Conservation (phyloP, 2,888 invertebrate species). For the Drosophila yooni region DNA sequence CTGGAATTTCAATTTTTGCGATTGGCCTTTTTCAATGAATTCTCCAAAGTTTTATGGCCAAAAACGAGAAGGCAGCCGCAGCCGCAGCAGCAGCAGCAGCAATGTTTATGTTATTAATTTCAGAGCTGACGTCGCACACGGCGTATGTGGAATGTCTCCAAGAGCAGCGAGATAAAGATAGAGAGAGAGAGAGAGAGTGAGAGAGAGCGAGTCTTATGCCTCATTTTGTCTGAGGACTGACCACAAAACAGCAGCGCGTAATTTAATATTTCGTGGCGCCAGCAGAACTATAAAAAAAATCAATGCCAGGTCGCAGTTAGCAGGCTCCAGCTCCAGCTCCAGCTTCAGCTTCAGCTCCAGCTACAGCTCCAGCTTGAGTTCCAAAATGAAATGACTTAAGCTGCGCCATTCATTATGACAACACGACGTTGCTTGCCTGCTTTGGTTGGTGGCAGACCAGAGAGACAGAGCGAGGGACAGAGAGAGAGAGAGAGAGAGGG, state of each 20-base stretch:
- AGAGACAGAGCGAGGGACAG: constrained; percentile 17
- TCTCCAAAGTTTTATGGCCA: constrained; percentile 56
- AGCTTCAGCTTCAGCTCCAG: constrained; percentile 33
- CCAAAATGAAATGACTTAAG: constrained; percentile 84
- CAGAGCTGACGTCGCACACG: constrained; percentile 48
- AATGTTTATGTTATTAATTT: constrained; percentile 73
- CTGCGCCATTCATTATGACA: constrained; percentile 84
- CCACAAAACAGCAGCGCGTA: constrained; percentile 76
- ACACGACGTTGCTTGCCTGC: constrained; percentile 72
- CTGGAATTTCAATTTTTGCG: constrained; percentile 62
- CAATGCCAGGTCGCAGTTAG: constrained; percentile 32
- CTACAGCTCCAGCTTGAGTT: constrained; percentile 50
- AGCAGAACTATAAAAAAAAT: constrained; percentile 82
- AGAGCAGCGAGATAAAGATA: constrained; percentile 3
- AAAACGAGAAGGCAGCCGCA: constrained; percentile 5
- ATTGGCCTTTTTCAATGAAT: constrained; percentile 52
- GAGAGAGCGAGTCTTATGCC: constrained; percentile 2
- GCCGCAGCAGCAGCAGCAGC: constrained; percentile 30
- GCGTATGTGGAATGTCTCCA: constrained; percentile 71
- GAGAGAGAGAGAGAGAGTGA: background rate
- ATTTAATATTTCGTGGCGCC: constrained; percentile 85
- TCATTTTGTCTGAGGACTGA: constrained; percentile 22
- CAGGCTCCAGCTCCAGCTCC: constrained; percentile 19
- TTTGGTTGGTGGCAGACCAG: constrained; percentile 18
- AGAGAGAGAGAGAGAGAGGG: constrained; percentile 2